These are phyloP conservation scores for Urocynchramus pylzowi DNA, from an alignment of 2,113 vertebrate species.

Conservation along the genomic window DNA sequence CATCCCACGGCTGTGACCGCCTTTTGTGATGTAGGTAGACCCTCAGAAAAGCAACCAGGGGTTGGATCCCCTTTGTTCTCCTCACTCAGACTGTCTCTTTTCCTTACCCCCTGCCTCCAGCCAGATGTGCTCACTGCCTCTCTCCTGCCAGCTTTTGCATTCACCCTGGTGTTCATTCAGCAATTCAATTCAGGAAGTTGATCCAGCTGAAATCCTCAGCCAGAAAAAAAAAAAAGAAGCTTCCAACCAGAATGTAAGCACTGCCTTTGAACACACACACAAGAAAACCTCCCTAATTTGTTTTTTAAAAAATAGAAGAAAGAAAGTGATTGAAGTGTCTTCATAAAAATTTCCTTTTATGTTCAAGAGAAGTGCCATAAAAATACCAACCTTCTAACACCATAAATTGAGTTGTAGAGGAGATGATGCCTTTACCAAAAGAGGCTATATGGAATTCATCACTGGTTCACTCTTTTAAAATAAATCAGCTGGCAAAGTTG, in stretches of 20 bases:
- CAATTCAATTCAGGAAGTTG: conserved; percentile 38
- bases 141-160: neutral
- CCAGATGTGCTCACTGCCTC: neutral
- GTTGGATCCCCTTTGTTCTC: neutral
- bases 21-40: neutral
- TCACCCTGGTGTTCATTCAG: conserved; percentile 17
- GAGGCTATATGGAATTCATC: neutral
- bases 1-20: neutral
- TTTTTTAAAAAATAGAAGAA: neutral
- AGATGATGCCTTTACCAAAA: neutral
- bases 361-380: neutral
- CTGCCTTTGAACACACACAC: neutral
- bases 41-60: neutral
- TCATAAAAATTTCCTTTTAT: neutral
- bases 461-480: neutral
- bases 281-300: neutral
- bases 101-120: conserved; percentile 24
- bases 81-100: neutral
- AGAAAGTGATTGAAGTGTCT: neutral
- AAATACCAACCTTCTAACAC: neutral
- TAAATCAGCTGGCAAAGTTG: neutral
- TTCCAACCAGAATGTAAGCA: conserved; percentile 1
- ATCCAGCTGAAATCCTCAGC: conserved; percentile 36
- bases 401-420: neutral
- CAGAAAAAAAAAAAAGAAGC: neutral